These are phyloP conservation scores for Eurystomus glaucurus DNA, from an alignment of 2,797 vertebrate species.

Conservation along the genomic window DNA sequence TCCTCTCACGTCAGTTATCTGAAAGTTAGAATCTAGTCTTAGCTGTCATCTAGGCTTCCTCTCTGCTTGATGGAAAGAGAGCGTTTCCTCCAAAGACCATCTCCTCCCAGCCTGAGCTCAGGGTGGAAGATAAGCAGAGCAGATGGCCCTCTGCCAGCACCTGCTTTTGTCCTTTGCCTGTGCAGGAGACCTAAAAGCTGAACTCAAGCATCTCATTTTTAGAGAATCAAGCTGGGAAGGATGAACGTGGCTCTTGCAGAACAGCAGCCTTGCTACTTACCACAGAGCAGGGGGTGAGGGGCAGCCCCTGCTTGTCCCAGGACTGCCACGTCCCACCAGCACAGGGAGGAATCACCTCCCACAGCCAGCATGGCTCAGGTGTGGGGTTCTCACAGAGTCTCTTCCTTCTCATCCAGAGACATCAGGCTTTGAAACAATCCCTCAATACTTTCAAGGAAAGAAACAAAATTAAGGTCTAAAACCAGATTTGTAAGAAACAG, in stretches of 20 bases:
- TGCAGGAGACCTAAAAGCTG: background rate
- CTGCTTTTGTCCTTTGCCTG: background rate
- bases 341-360: background rate
- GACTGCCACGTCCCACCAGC: background rate
- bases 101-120: background rate
- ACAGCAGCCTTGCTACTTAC: background rate
- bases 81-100: background rate
- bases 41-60: background rate
- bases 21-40: background rate
- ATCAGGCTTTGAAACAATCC: background rate
- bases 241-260: background rate
- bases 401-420: background rate
- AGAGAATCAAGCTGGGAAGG: background rate
- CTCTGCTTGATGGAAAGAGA: background rate
- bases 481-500: background rate
- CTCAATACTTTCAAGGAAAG: background rate
- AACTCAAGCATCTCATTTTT: background rate
- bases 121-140: background rate
- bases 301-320: background rate
- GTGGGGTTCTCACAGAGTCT: background rate
- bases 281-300: background rate
- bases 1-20: background rate
- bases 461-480: background rate
- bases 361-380: rapidly evolving
- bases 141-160: background rate